Evolutionary conservation across 1,140 invertebrate genomes (phyloP), one percentile per base, ranked within the genome.

Genomic region (Papilio polytes): DNA sequence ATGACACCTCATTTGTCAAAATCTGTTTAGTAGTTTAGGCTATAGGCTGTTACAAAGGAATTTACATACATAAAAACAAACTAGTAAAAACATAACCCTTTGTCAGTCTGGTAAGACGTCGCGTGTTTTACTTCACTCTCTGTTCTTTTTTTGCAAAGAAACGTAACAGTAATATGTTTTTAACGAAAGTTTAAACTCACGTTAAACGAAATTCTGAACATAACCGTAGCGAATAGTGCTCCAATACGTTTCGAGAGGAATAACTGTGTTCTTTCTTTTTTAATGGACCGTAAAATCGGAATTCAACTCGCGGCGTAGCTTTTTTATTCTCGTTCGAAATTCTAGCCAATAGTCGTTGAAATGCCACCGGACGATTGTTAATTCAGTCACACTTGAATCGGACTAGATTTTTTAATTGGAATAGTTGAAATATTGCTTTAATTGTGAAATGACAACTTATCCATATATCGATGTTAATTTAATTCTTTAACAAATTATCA

Each of bases 201-300:
- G 53, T 56, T 56, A 56, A 56, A 56, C n/a, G n/a, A 20, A 36
- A 9, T 70, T 36, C 12, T 15, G 12, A 12, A 31, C 22, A 66
- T 63, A 66, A 31, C 26, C 63, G 63, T 70, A 7, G 3, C 26
- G 7, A 70, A 70, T 70, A 36, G 63, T 70, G 63, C 36, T 70
- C 1, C 26, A 70, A 70, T 63, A 63, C 20, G 22, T 63, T 63
- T 22, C 20, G 20, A 63, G 59, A 70, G 26, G 7, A 70, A 70
- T 70, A 70, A 70, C 63, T 15, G 63, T 70, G 15, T 15, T 70
- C 63, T 70, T 70, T 70, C 22, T 70, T 70, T 63, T 31, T 70
- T 70, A 70, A 70, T 70, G 63, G 63, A 70, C 63, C 63, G 63
- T 26, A 70, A 70, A 70, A 70, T 70, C 63, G 63, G 63, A 70